These are phyloP conservation scores for Stratiolaelaps scimitus DNA, from an alignment of 1,140 invertebrate genomes.

Conservation along the genomic window DNA sequence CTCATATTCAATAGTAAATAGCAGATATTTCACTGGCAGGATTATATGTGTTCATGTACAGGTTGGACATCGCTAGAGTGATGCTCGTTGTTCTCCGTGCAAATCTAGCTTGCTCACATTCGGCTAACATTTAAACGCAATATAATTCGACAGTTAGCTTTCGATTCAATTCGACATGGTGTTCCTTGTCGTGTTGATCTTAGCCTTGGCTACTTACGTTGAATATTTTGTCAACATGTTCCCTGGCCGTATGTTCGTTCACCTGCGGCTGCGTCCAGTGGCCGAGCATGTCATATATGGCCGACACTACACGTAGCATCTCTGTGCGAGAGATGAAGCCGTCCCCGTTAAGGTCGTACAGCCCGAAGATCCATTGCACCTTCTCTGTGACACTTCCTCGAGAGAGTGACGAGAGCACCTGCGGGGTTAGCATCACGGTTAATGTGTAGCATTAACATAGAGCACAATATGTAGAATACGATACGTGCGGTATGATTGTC, in stretches of 20 bases:
- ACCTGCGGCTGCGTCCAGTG: slow-evolving; percentile 62
- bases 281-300: slow-evolving; percentile 82
- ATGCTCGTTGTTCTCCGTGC: no score
- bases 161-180: no score
- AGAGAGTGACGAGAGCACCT: slow-evolving; percentile 59
- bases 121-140: no score
- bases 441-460: background rate
- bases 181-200: no score
- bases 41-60: no score
- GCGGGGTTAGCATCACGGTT: background rate
- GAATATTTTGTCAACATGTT: slow-evolving; percentile 78
- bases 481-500: background rate
- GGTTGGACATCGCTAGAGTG: no score
- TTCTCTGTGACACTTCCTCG: slow-evolving; percentile 73
- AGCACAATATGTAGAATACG: background rate
- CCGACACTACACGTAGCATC: slow-evolving; percentile 71
- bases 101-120: no score
- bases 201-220: slow-evolving; percentile 59
- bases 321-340: slow-evolving; percentile 70
- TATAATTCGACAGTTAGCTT: no score
- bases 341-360: slow-evolving; percentile 78
- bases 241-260: slow-evolving; percentile 59
- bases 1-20: no score
- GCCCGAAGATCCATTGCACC: slow-evolving; percentile 78
- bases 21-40: no score